phyloP scores from a whole-genome alignment of 53 echinoderm and acorn worm genomes.

The Apostichopus leukothele region DNA sequence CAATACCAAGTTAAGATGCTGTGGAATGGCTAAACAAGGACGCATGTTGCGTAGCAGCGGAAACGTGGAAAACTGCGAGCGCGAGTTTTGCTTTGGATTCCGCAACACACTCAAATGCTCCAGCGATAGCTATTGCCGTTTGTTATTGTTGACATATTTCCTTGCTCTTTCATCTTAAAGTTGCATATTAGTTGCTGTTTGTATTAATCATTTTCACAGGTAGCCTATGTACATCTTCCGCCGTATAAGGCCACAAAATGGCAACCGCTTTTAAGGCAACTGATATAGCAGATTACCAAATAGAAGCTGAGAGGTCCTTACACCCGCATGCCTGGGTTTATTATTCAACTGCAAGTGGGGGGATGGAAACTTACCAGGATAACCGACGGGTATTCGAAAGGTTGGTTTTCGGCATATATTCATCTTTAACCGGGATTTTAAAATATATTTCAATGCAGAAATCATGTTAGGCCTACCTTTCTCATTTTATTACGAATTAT shows the following conservation, averaged over 20 bases:
- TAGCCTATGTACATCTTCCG: neutral
- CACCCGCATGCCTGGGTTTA: neutral
- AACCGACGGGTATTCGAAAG: neutral
- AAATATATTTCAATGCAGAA: too few species aligned
- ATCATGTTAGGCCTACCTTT: too few species aligned
- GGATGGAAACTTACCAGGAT: neutral
- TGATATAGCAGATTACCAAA: neutral
- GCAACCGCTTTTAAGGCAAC: neutral
- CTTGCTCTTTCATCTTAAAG: too few species aligned
- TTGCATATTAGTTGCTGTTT: too few species aligned
- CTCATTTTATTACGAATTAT: too few species aligned
- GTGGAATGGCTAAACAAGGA: conserved; percentile 23
- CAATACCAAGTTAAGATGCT: conserved; percentile 23
- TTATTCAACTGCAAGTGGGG: neutral
- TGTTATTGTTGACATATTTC: neutral
- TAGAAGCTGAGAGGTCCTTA: neutral
- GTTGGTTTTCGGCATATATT: neutral
- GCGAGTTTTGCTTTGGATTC: conserved; percentile 27
- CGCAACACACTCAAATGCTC: conserved; percentile 27
- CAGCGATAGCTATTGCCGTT: neutral
- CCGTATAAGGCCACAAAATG: neutral
- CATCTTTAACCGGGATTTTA: too few species aligned
- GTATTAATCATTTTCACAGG: too few species aligned
- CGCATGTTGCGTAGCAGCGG: neutral
- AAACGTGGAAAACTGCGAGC: conserved; percentile 4